Percentiles rank a stretch among this genome's conserved stretches.
Conservation (phyloP, 2,797 vertebrate genomes). For the Phoebastria nigripes region DNA sequence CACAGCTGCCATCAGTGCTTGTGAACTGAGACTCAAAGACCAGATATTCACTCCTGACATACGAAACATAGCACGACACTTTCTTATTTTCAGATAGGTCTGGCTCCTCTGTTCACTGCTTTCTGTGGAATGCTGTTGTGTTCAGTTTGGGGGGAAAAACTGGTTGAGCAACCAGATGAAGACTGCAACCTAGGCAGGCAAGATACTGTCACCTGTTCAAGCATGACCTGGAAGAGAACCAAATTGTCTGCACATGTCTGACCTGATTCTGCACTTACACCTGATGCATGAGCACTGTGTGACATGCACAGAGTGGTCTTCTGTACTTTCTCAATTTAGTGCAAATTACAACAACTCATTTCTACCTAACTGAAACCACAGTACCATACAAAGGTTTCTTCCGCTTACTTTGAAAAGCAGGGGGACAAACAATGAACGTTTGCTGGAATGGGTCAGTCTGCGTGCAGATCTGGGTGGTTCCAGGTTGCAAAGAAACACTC, state of each 20-base stretch:
- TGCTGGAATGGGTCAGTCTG: constrained; percentile 97
- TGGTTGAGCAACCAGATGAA: constrained; percentile 8
- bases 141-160: constrained; percentile 38
- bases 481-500: constrained; percentile 89
- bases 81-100: not conserved
- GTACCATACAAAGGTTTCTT: not conserved
- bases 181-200: not conserved
- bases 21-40: not conserved
- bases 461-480: constrained; percentile 91
- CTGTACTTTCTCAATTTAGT: not conserved
- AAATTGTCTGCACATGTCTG: not conserved
- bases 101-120: not conserved
- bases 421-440: constrained; percentile 96
- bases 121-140: constrained; percentile 16
- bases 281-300: not conserved
- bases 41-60: not conserved
- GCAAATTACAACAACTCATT: not conserved
- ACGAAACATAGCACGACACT: not conserved
- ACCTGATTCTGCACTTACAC: not conserved
- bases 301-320: not conserved
- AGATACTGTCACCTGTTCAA: constrained; percentile 24
- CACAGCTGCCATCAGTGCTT: not conserved
- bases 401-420: constrained; percentile 91
- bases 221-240: constrained; percentile 8
- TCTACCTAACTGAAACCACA: not conserved